Evolutionary conservation across 2,797 vertebrate species (phyloP).

Genomic region (Apodemus agrarius): DNA sequence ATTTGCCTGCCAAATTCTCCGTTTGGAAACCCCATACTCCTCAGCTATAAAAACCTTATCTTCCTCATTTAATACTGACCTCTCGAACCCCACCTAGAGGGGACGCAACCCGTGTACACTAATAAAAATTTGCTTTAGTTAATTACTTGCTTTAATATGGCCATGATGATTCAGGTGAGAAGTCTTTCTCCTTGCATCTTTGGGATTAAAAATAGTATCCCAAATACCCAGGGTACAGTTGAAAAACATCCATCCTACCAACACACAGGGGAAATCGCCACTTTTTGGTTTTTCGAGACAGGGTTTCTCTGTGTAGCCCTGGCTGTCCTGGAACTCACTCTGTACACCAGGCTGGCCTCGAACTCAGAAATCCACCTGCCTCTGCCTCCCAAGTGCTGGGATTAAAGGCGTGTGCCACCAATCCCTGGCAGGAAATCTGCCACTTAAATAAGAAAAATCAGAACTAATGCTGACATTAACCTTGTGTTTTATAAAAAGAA

Average conservation of each 20-base stretch:
- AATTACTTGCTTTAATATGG: not conserved
- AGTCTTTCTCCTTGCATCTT: not conserved
- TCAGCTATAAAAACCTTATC: too few relatives aligned
- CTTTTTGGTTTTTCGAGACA: too few relatives aligned
- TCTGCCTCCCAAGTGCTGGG: too few relatives aligned
- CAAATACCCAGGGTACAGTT: not conserved
- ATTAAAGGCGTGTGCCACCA: too few relatives aligned
- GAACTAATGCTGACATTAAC: not conserved
- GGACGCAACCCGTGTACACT: not conserved
- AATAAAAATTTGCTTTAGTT: not conserved
- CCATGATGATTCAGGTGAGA: not conserved
- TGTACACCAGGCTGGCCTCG: too few relatives aligned
- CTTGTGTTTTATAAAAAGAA: too few relatives aligned
- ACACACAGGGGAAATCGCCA: not conserved
- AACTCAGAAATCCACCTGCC: too few relatives aligned
- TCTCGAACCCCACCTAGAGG: not conserved
- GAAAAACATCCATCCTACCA: not conserved
- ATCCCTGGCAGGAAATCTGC: too few relatives aligned
- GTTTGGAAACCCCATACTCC: not conserved
- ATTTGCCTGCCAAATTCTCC: not conserved
- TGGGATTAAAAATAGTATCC: not conserved
- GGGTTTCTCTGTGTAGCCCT: too few relatives aligned
- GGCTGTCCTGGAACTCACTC: too few relatives aligned
- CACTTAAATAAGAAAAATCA: too few relatives aligned
- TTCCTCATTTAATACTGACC: not conserved